Evolutionary conservation across 2,888 invertebrate genomes (phyloP).

Genomic region (Leptinotarsa haldemani): DNA sequence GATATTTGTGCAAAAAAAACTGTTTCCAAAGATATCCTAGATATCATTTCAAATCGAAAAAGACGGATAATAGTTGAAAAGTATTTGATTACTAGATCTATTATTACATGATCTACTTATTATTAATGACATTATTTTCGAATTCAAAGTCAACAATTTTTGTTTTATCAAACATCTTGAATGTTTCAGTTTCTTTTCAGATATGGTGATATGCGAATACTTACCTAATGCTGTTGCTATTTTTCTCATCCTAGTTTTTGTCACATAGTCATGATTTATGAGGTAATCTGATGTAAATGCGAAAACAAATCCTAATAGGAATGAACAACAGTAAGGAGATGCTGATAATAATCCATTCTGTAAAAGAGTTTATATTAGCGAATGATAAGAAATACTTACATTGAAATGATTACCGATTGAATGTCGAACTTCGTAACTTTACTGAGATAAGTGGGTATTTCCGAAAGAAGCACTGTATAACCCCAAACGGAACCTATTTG

Average conservation of each 20-base stretch:
- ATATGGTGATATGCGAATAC: neutral
- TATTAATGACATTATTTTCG: too few relatives aligned
- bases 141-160: too few relatives aligned
- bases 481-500: constrained; percentile 51
- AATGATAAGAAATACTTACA: neutral
- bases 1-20: too few relatives aligned
- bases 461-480: constrained; percentile 45
- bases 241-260: constrained; percentile 64
- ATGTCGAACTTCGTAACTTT: constrained; percentile 62
- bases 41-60: too few relatives aligned
- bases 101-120: too few relatives aligned
- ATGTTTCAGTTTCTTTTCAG: too few relatives aligned
- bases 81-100: too few relatives aligned
- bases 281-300: constrained; percentile 75
- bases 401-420: constrained; percentile 34
- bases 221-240: constrained; percentile 69
- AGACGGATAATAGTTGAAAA: too few relatives aligned
- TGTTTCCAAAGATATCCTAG: too few relatives aligned
- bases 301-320: constrained; percentile 76
- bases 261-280: constrained; percentile 63
- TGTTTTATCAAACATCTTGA: too few relatives aligned
- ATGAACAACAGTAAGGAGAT: constrained; percentile 79
- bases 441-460: constrained; percentile 50
- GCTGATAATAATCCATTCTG: constrained; percentile 77
- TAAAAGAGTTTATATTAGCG: constrained; percentile 42